phyloP scores from a whole-genome alignment of 2,113 vertebrate species.

The Nothobranchius furzeri region DNA sequence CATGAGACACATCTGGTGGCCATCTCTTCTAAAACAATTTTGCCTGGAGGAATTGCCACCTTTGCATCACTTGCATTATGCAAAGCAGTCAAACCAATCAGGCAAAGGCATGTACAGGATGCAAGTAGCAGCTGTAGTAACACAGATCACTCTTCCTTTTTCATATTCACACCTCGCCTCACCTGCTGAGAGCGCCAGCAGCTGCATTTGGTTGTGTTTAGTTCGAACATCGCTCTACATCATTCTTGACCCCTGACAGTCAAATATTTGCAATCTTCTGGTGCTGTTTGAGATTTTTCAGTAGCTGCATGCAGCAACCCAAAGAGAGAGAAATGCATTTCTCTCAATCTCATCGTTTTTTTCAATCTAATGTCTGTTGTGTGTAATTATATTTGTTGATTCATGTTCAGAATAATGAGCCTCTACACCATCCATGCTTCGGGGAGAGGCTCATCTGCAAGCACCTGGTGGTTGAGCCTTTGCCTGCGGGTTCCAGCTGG shows the following conservation, averaged over 20 bases:
- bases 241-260: slow-evolving; percentile 1
- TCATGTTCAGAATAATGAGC: background rate
- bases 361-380: slow-evolving; percentile 14
- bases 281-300: background rate
- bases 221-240: background rate
- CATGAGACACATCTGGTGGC: slow-evolving; percentile 47
- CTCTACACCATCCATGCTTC: background rate
- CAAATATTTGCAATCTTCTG: slow-evolving; percentile 1
- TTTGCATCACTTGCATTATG: slow-evolving; percentile 60
- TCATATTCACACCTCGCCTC: slow-evolving; percentile 39
- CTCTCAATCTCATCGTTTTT: slow-evolving; percentile 7
- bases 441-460: background rate
- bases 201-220: slow-evolving; percentile 5
- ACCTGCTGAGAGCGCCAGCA: slow-evolving; percentile 26
- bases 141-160: slow-evolving; percentile 46
- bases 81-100: slow-evolving; percentile 57
- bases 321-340: slow-evolving; percentile 15
- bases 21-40: slow-evolving; percentile 45
- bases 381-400: slow-evolving; percentile 43
- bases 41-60: slow-evolving; percentile 36
- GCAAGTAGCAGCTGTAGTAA: slow-evolving; percentile 53
- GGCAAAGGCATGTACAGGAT: slow-evolving; percentile 38
- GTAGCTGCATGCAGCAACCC: slow-evolving; percentile 4
- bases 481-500: background rate
- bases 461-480: background rate